These are phyloP conservation scores for Arctia plantaginis DNA, from an alignment of 2,888 invertebrate species.

Conservation along the genomic window DNA sequence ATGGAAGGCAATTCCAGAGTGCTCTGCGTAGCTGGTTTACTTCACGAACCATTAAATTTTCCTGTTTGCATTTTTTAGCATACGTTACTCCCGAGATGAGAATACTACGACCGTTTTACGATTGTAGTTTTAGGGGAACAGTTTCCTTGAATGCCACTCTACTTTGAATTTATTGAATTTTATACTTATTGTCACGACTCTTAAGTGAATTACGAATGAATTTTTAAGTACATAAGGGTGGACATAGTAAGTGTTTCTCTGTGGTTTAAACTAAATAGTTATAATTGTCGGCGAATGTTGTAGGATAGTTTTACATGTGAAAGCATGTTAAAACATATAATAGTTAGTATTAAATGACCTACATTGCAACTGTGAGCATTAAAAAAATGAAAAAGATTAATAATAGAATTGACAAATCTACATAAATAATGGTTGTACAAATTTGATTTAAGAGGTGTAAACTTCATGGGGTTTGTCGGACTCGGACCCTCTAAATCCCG, in stretches of 20 bases:
- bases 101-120: slow-evolving; percentile 73
- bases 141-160: slow-evolving; percentile 55
- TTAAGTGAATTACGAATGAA: slow-evolving; percentile 56
- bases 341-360: not conserved
- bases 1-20: slow-evolving; percentile 76
- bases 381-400: not conserved
- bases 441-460: not conserved
- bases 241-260: slow-evolving; percentile 44
- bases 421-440: not conserved
- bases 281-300: no score
- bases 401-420: not conserved
- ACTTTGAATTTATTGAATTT: slow-evolving; percentile 63
- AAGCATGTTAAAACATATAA: no score
- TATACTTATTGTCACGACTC: slow-evolving; percentile 53
- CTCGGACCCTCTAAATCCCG: no score
- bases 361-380: not conserved
- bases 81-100: slow-evolving; percentile 79
- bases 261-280: slow-evolving; percentile 18
- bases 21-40: slow-evolving; percentile 77
- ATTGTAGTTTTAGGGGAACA: slow-evolving; percentile 77
- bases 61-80: slow-evolving; percentile 86
- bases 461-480: no score
- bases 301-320: no score
- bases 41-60: slow-evolving; percentile 86
- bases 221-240: slow-evolving; percentile 46